phyloP scores from a whole-genome alignment of 2,113 vertebrate genomes.

The Isichthys henryi region DNA sequence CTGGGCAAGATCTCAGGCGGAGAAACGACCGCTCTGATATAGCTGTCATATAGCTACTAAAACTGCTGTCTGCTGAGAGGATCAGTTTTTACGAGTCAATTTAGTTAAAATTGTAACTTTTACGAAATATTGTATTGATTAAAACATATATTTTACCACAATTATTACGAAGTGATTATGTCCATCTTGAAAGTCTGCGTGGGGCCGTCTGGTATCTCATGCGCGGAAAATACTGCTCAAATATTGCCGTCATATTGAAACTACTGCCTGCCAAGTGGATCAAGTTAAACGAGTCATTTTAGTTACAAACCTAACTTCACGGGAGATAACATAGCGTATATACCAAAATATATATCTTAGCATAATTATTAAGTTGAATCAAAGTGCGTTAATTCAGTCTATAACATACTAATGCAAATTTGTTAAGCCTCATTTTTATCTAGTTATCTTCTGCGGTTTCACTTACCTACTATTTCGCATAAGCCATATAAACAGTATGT shows the following conservation, averaged over 20 bases:
- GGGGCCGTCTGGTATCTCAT: not conserved
- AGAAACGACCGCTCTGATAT: not conserved
- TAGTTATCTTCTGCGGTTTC: not conserved
- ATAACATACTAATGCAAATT: not conserved
- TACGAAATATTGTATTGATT: not conserved
- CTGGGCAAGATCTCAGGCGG: not conserved
- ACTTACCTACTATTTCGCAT: constrained; percentile 54
- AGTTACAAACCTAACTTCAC: not conserved
- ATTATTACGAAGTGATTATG: not conserved
- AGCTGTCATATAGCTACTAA: not conserved
- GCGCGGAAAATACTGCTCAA: not conserved
- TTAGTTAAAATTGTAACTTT: not conserved
- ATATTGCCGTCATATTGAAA: not conserved
- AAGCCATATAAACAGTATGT: constrained; percentile 45
- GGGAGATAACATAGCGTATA: not conserved
- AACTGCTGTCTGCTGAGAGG: not conserved
- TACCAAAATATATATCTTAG: not conserved
- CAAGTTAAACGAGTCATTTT: not conserved
- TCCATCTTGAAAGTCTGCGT: not conserved
- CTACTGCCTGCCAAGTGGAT: not conserved
- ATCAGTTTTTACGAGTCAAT: not conserved
- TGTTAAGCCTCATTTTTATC: not conserved
- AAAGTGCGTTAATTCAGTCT: not conserved
- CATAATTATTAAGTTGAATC: not conserved
- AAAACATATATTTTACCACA: not conserved